Base-by-base conservation (phyloP, 2,888 invertebrate species). In the Cylindroiulus punctatus region DNA sequence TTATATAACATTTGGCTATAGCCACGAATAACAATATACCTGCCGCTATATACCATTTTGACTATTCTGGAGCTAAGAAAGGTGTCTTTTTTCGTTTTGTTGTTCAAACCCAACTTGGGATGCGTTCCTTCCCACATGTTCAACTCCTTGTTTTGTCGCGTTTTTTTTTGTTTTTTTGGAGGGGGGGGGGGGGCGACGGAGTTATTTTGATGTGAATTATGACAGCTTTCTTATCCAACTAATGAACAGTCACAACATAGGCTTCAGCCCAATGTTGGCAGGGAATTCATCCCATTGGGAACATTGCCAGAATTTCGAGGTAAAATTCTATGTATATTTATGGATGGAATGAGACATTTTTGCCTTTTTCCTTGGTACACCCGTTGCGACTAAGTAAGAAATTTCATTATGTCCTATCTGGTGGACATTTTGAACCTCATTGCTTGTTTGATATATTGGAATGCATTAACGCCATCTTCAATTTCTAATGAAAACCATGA, bases 201-300 rank as follows among this genome's bases (percentile, higher is more conserved):
- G 65, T 65, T 36, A 26, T 65, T 65, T 65, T 65, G 65, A 65
- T 65, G 65, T 65, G 65, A 65, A 19, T 65, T 65, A 65, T 65
- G 65, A 65, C 26, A 26, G 22, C 65, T 65, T 65, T 65, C 65
- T 26, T 65, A 65, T 65, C 65, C 65, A 65, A 65, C 65, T 65
- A 65, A 65, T 65, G 65, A 65, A 65, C 65, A 65, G 65, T 65
- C 65, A 65, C 65, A 65, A 65, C 65, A 65, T 26, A 26, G 65
- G 65, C 26, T 65, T 65, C 65, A 26, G 17, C 65, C 65, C 65
- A 19, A 19, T 65, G 22, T 65, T 65, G 65, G 65, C 65, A 65
- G 10, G 26, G 65, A 26, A 65, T 65, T 65, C 65, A 65, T 19
- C 65, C 65, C 2, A 26, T 65, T 65, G 65, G 65, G 65, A 65